Base-by-base conservation (phyloP, 2,797 vertebrate species). In the Enteromius anoplus region DNA sequence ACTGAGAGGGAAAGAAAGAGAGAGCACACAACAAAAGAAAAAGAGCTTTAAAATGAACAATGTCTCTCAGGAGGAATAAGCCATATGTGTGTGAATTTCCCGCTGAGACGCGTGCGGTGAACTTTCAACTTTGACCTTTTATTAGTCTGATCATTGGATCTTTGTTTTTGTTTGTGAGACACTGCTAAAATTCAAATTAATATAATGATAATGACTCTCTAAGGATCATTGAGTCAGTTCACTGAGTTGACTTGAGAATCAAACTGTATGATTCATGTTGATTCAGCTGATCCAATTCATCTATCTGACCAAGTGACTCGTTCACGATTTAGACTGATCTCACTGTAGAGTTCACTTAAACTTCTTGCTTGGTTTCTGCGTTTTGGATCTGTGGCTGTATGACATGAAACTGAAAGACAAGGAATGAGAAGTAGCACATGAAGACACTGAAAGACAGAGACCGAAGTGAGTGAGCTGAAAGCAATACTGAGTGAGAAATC, bases 61-160 rank as follows among this genome's bases (percentile, higher is more conserved):
- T 83, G 70, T 83, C 21, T 85, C 71, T 85, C 70, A 29, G 9
- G 51, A 76, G 62, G 51, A 68, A 84, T 82, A 75, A 81, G 51
- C 64, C 23, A 11, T 85, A 45, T 87, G 83, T 78, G 72, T 85
- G 70, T 75, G 49, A 47, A 66, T 78, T 70, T 84, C 75, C 79
- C 65, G 66, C 62, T 70, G 37, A 80, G 42, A 45, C 40, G 29
- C 81, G 40, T 51, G 64, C 26, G 14, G 47, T 85, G 78, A 88
- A 86, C 83, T 83, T 85, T 84, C 76, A 85, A 76, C 84, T 79
- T 60, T 86, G 78, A 75, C 78, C 68, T 85, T 85, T 72, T 81
- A 81, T 84, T 78, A 82, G 69, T 58, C 62, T 71, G 42, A 81
- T 60, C 45, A 78, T 37, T 77, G 84, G 64, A 82, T 84, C 70